phyloP scores from a whole-genome alignment of 1,140 invertebrate species.

The Mya arenaria region DNA sequence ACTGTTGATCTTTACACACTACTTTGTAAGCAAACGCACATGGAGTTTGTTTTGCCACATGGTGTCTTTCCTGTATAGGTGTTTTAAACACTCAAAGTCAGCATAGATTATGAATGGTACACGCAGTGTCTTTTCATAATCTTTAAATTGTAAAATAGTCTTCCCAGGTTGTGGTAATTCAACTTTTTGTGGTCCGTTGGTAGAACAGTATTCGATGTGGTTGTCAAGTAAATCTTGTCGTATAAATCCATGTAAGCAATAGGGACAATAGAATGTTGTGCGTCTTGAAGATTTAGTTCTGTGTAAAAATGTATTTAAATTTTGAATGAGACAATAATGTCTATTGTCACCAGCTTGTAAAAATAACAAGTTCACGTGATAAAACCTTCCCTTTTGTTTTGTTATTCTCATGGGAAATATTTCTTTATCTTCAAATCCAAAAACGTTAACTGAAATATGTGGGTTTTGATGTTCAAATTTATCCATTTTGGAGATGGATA shows the following conservation, averaged over 20 bases:
- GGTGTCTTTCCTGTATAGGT: not conserved
- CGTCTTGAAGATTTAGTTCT: not conserved
- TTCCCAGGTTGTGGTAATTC: not conserved
- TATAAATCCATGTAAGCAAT: slow-evolving; percentile 52
- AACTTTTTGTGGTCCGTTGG: slow-evolving; percentile 14
- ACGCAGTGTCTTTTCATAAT: slow-evolving; percentile 13
- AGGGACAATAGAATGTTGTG: slow-evolving; percentile 30
- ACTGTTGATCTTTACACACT: not conserved
- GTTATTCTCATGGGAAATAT: slow-evolving; percentile 43
- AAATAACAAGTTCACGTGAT: slow-evolving; percentile 27
- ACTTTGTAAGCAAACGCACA: not conserved
- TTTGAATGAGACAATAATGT: slow-evolving; percentile 28
- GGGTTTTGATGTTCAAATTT: slow-evolving; percentile 50
- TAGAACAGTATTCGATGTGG: slow-evolving; percentile 22
- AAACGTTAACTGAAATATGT: slow-evolving; percentile 52
- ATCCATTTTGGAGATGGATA: slow-evolving; percentile 21
- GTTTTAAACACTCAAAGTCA: slow-evolving; percentile 37
- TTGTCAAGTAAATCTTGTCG: slow-evolving; percentile 24
- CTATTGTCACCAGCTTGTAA: not conserved
- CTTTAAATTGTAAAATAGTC: slow-evolving; percentile 21
- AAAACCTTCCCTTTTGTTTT: not conserved
- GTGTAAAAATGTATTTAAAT: slow-evolving; percentile 17
- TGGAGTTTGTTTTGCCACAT: not conserved
- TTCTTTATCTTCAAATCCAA: slow-evolving; percentile 46
- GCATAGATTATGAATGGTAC: slow-evolving; percentile 54